Conservation (phyloP, 2,888 invertebrate species). For the Drosophila nr. fundita region DNA sequence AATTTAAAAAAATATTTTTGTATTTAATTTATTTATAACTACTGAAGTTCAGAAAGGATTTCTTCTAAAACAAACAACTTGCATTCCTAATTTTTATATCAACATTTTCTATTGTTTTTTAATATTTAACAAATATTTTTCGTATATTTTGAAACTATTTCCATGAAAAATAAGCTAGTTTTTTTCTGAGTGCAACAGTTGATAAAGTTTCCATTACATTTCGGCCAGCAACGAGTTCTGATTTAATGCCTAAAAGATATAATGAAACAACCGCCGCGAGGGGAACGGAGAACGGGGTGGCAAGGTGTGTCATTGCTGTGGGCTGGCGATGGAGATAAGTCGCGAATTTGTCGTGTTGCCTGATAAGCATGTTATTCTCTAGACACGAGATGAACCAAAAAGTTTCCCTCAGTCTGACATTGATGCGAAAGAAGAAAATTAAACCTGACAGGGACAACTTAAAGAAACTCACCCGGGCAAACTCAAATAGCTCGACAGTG, state of each 20-base stretch:
- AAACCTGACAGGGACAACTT: conserved; percentile 39
- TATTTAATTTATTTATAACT: background rate
- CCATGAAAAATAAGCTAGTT: accelerated
- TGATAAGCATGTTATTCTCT: conserved; percentile 50
- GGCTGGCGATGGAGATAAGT: conserved; percentile 66
- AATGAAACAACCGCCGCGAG: conserved; percentile 47
- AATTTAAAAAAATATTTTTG: background rate
- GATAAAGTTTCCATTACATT: conserved; percentile 48
- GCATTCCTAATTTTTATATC: background rate
- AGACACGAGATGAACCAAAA: conserved; percentile 27
- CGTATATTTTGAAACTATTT: background rate
- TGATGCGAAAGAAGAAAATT: conserved; percentile 22
- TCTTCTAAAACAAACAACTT: background rate
- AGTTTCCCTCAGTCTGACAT: conserved; percentile 37
- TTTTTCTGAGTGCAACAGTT: conserved; percentile 18
- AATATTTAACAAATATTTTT: background rate
- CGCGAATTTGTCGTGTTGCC: conserved; percentile 74
- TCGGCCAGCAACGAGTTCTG: conserved; percentile 8
- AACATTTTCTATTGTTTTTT: background rate
- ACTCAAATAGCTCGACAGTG: conserved; percentile 14
- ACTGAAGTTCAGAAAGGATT: background rate
- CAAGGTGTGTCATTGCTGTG: conserved; percentile 41
- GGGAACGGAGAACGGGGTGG: background rate
- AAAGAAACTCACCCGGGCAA: conserved; percentile 25
- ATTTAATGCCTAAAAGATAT: conserved; percentile 56